Evolutionary conservation across 1,140 invertebrate species (phyloP), one percentile per base, ranked within the genome.

Genomic region (Streblospio benedicti): DNA sequence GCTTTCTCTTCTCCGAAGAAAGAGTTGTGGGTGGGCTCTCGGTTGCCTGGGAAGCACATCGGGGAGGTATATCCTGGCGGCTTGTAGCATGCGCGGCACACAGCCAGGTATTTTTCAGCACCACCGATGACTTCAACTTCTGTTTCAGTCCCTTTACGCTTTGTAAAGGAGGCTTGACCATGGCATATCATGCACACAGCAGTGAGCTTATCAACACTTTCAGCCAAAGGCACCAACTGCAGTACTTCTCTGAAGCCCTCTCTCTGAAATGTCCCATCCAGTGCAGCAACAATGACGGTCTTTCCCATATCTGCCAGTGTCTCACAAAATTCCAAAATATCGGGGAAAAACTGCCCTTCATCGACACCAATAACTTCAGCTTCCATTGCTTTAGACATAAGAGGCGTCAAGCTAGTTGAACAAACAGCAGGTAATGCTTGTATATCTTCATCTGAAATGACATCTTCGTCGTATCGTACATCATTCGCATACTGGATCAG

Each of bases 331-430:
- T 74, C 68, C 2, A 84, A 81, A 12, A 83, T 75, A 73, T 86
- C 84, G 32, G 81, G 79, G 71, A 84, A 85, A 79, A 85, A 85
- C 65, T 86, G 84, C 56, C 84, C 84, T 71, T 86, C 84, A 69
- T 86, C 84, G 63, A 86, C 83, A 1, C 84, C 84, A 69, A 86
- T 82, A 12, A 86, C 82, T 65, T 82, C 80, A 67, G 77, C 80
- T 9, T 78, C 63, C n/a, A 70, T 52, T 1, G 79, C 73, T 4
- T 73, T 64, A 20, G 67, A 45, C 23, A 63, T 60, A 6, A 83
- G 65, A n/a, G 76, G 69, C 2, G 60, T 61, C 44, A 85, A 63
- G 45, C 57, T 59, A 3, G 74, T 72, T 25, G 81, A 74, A 53
- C 76, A 67, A 2, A 83, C 64, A 20, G 84, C 84, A 23, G 79